Evolutionary conservation across 2,113 vertebrate genomes (phyloP).

Genomic region (Lagenorhynchus albirostris): DNA sequence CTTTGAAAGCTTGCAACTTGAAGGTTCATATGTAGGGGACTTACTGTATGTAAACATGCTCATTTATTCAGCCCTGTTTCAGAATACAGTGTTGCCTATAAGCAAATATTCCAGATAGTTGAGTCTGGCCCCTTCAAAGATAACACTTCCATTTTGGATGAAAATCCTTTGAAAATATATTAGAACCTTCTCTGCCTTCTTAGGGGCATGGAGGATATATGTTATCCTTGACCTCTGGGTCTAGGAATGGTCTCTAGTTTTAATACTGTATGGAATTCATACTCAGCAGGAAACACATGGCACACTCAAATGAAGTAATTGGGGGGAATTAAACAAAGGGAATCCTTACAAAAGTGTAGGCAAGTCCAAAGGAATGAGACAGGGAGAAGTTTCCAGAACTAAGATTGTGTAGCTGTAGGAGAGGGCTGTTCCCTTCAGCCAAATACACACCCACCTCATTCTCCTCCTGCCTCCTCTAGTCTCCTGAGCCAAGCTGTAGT

Average conservation of each 20-base stretch:
- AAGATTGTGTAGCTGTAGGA: background rate
- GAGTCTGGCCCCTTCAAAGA: background rate
- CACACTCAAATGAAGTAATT: background rate
- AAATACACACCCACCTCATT: background rate
- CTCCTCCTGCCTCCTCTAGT: background rate
- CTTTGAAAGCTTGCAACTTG: too few relatives aligned
- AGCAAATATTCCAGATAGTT: background rate
- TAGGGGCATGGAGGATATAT: background rate
- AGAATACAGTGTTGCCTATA: background rate
- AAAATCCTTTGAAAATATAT: background rate
- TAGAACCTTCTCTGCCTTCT: background rate
- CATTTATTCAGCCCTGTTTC: background rate
- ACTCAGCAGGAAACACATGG: background rate
- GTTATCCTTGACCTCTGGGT: background rate
- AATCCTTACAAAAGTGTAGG: background rate
- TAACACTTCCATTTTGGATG: background rate
- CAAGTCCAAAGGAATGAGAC: background rate
- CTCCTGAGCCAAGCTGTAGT: background rate
- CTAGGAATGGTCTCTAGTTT: background rate
- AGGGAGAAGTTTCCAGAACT: background rate
- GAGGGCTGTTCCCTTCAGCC: background rate
- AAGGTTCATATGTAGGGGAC: too few relatives aligned
- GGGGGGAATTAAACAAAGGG: background rate
- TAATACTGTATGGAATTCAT: background rate
- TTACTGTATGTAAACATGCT: background rate